Percentiles rank a stretch among this genome's conserved stretches.
These are phyloP conservation scores for Hydractinia echinata DNA, from an alignment of 30 jellyfish, hydroid and myxozoan genomes.

Conservation along the genomic window DNA sequence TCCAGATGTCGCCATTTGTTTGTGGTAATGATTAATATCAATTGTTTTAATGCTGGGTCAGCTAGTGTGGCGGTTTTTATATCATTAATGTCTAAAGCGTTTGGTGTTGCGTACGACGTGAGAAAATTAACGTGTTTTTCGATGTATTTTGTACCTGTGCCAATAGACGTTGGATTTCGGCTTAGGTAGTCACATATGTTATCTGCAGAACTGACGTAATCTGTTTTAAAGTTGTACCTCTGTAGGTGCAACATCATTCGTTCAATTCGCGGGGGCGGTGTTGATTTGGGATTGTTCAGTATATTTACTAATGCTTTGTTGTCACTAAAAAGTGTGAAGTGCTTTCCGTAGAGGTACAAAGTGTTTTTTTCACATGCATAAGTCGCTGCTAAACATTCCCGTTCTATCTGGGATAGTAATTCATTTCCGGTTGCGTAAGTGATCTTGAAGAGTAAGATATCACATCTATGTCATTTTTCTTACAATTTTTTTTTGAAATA, in stretches of 20 bases:
- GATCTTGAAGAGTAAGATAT: slow-evolving; percentile 25
- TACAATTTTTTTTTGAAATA: neutral
- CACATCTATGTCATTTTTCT: neutral
- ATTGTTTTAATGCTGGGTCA: neutral
- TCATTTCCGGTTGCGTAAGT: slow-evolving; percentile 19
- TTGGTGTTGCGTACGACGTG: slow-evolving; percentile 9
- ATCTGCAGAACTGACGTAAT: slow-evolving; percentile 6
- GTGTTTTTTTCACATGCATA: slow-evolving; percentile 4
- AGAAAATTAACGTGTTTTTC: slow-evolving; percentile 21
- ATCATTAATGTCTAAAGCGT: neutral
- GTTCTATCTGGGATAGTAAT: slow-evolving; percentile 20
- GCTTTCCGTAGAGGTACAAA: slow-evolving; percentile 6
- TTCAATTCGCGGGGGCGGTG: neutral
- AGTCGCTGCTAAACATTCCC: slow-evolving; percentile 24
- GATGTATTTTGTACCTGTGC: neutral
- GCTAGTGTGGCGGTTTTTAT: slow-evolving; percentile 5
- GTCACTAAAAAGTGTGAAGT: slow-evolving; percentile 15
- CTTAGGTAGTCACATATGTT: slow-evolving; percentile 6
- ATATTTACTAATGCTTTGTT: slow-evolving; percentile 18
- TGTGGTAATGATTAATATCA: neutral
- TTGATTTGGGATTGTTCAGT: neutral
- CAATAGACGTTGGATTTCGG: slow-evolving; percentile 8
- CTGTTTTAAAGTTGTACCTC: slow-evolving; percentile 15
- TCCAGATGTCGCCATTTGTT: slow-evolving; percentile 9
- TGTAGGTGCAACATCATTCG: neutral